Percentiles rank a stretch among this genome's conserved stretches.
Evolutionary conservation across 2,888 invertebrate species (phyloP).

Genomic region (Agrochola lychnidis): DNA sequence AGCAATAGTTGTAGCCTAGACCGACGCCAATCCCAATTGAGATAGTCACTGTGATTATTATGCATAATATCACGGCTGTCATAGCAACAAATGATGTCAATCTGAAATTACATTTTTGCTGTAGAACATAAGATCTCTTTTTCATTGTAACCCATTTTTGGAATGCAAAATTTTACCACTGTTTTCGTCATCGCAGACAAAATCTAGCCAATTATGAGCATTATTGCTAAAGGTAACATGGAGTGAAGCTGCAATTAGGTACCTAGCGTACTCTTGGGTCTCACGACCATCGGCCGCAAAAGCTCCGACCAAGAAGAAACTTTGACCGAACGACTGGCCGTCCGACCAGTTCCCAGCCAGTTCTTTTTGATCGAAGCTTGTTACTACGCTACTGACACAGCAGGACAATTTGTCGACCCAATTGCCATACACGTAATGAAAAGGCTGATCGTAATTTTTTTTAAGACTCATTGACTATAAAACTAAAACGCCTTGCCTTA

Average conservation of each 20-base stretch:
- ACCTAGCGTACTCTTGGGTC: neutral
- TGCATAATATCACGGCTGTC: slow-evolving; percentile 73
- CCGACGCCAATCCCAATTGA: slow-evolving; percentile 77
- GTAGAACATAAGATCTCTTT: neutral
- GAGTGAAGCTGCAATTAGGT: neutral
- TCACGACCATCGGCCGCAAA: neutral
- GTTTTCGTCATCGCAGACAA: neutral
- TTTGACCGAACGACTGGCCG: neutral
- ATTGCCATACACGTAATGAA: neutral
- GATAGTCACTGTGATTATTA: slow-evolving; percentile 72
- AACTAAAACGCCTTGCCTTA: neutral
- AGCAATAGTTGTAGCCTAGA: slow-evolving; percentile 82
- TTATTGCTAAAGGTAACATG: neutral
- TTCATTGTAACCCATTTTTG: neutral
- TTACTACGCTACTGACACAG: no score
- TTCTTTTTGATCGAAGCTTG: neutral
- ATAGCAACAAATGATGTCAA: slow-evolving; percentile 74
- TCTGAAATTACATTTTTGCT: slow-evolving; percentile 64
- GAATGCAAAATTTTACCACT: neutral
- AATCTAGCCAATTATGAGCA: neutral
- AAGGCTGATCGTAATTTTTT: neutral
- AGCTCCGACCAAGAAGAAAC: neutral
- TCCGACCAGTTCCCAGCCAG: neutral
- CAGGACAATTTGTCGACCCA: neutral
- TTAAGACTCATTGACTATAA: neutral